Percentiles rank a stretch among this genome's conserved stretches.
Evolutionary conservation across 2,888 invertebrate genomes (phyloP).

Genomic region (Drosophila tanythrix): DNA sequence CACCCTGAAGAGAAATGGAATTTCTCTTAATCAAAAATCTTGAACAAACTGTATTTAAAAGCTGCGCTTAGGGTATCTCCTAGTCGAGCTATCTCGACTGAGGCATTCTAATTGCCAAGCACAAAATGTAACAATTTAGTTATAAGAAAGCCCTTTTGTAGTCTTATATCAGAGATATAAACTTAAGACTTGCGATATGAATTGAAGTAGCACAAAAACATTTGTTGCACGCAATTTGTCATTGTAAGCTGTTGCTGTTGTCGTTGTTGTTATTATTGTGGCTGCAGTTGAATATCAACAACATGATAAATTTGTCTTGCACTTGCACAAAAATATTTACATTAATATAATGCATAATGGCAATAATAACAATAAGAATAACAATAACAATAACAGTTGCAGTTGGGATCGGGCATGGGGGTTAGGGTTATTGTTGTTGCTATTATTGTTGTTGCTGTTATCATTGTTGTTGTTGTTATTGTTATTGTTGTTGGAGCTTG

Average conservation of each 20-base stretch:
- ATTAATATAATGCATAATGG: not conserved
- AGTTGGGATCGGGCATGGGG: not conserved
- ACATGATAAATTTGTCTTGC: conserved; percentile 29
- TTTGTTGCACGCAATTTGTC: not conserved
- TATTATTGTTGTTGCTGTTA: not conserved
- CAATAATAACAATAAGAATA: conserved; percentile 3
- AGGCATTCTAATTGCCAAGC: not conserved
- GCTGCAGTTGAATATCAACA: conserved; percentile 18
- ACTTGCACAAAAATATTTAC: conserved; percentile 51
- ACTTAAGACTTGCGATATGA: not conserved
- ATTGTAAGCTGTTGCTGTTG: not conserved
- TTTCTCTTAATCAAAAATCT: not conserved
- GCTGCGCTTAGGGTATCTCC: too few relatives aligned
- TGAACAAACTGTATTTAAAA: not conserved
- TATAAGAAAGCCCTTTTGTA: not conserved
- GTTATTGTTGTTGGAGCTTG: not conserved
- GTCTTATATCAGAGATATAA: not conserved
- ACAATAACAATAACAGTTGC: conserved; percentile 8
- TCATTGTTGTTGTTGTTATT: not conserved
- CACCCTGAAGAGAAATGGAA: not conserved
- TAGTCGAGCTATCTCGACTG: not conserved
- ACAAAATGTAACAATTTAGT: not conserved
- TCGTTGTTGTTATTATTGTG: not conserved
- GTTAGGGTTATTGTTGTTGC: not conserved
- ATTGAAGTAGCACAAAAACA: not conserved